phyloP scores from a whole-genome alignment of 1,140 invertebrate genomes.

The Brachionus paranguensis region DNA sequence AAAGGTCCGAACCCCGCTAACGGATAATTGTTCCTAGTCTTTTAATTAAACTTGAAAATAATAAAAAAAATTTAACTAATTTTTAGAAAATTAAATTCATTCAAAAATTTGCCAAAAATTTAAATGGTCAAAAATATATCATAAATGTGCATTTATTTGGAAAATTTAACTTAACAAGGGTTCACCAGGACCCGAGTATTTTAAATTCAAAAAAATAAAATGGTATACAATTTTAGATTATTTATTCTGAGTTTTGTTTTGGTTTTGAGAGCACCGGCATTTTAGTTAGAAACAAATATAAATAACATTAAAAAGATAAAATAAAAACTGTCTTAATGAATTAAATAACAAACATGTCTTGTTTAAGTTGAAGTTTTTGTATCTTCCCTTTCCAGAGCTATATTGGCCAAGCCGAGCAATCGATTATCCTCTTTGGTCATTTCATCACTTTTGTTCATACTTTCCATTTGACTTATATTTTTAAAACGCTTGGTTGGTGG shows the following conservation, averaged over 20 bases:
- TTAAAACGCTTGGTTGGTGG: conserved; percentile 36
- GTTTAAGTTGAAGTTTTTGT: background rate
- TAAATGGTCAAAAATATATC: no score
- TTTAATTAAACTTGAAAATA: no score
- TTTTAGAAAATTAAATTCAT: no score
- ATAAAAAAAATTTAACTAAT: no score
- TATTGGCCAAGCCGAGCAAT: conserved; percentile 30
- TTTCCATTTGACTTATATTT: conserved; percentile 9
- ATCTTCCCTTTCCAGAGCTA: conserved; percentile 30
- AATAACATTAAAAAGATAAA: conserved; percentile 21
- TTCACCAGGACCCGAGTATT: background rate
- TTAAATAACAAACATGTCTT: background rate
- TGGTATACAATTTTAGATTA: background rate
- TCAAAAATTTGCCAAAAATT: no score
- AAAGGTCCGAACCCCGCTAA: no score
- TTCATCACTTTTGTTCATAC: conserved; percentile 11
- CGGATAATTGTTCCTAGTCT: no score
- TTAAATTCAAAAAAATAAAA: background rate
- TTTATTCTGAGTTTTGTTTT: background rate
- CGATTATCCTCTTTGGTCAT: background rate
- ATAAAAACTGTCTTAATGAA: background rate
- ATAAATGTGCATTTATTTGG: no score
- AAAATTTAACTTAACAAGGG: background rate
- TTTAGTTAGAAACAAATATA: conserved; percentile 10
- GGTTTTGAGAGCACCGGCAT: conserved; percentile 5